Evolutionary conservation across 2,888 invertebrate genomes (phyloP), one percentile per base, ranked within the genome.

Genomic region (Prosopocoilus inquinatus): DNA sequence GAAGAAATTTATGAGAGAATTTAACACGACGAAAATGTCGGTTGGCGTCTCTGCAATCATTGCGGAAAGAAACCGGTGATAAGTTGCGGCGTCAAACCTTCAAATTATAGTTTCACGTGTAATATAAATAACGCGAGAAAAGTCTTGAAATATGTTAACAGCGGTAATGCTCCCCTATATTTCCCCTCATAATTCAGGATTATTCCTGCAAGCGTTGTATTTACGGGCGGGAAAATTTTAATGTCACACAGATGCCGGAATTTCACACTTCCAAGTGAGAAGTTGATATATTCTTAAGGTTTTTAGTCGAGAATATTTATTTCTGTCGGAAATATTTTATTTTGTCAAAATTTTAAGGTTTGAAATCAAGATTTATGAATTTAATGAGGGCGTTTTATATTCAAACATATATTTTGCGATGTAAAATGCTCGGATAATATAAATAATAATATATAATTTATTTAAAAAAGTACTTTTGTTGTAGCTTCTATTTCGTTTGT

Each of bases 161-260:
- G 67, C 66, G 68, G 67, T 68, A 68, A 70, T 69, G 61, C 60
- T 61, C 56, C 62, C 63, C 64, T 66, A 53, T 58, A 62, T 55
- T 53, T 58, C 60, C 62, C 54, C 64, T 71, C 73, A 75, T 75
- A 74, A 72, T 69, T 75, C 70, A 74, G 73, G 75, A 75, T 74
- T 75, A 74, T 60, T 59, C 60, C 62, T 64, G 59, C 65, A 66
- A 65, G 65, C 61, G 64, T 62, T 59, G 67, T 72, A 75, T 75
- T 75, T 75, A 75, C 70, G 63, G 20, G 67, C 67, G 66, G 67
- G 73, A 73, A 71, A 73, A 74, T 71, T 73, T 68, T 73, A 72
- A 74, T 70, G 72, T 72, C 70, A 60, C 63, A 61, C 74, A 73
- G 71, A 70, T 73, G 75, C 67, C 50, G 59, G 34, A 38, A 20